Evolutionary conservation across 2,888 invertebrate species (phyloP).

Genomic region (Cephus nigrinus): DNA sequence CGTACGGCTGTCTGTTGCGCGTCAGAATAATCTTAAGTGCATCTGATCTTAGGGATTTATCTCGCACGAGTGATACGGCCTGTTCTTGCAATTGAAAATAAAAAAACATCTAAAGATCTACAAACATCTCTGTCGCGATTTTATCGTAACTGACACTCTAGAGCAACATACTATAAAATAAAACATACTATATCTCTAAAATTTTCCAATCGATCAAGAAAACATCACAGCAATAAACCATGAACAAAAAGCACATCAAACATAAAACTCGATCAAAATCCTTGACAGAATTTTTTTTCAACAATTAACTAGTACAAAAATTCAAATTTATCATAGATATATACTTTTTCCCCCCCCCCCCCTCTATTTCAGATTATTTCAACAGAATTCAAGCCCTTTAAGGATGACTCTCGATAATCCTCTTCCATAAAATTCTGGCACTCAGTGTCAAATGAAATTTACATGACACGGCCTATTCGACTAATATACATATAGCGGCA

Average conservation of each 20-base stretch:
- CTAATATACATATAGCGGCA: too few species aligned
- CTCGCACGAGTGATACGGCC: neutral
- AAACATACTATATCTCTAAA: neutral
- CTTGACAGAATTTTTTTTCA: neutral
- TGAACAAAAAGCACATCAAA: neutral
- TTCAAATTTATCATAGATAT: too few species aligned
- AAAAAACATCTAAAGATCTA: constrained; percentile 3
- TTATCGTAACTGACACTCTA: neutral
- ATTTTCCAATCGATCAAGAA: neutral
- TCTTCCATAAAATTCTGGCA: neutral
- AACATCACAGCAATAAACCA: neutral
- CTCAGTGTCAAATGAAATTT: neutral
- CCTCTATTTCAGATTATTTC: neutral
- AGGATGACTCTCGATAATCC: neutral
- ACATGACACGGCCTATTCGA: neutral
- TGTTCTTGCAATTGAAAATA: neutral
- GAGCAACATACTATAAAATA: neutral
- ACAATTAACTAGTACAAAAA: neutral
- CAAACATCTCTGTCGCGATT: neutral
- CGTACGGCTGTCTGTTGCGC: neutral
- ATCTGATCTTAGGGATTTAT: neutral
- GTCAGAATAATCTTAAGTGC: neutral
- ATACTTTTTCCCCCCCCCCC: too few species aligned
- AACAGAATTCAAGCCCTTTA: neutral
- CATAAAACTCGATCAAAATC: neutral